These are phyloP conservation scores for Babylonia areolata DNA, from an alignment of 1,140 invertebrate species.

Conservation along the genomic window DNA sequence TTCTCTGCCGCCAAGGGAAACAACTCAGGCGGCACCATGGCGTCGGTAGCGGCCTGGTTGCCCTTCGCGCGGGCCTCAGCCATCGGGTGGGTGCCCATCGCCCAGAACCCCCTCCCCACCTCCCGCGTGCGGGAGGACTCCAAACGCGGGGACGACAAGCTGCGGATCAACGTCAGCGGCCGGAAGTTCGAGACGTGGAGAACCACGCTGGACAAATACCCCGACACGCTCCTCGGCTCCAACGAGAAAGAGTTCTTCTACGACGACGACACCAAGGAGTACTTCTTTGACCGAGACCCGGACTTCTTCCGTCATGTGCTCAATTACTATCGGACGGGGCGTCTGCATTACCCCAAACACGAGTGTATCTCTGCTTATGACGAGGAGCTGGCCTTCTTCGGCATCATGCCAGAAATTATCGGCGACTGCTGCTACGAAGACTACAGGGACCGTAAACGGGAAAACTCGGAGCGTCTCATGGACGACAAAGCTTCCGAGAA, in stretches of 20 bases:
- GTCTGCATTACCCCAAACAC: conserved; percentile 99
- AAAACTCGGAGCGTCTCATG: conserved; percentile 97
- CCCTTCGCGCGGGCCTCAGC: conserved; percentile 99
- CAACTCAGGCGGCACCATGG: conserved; percentile 82
- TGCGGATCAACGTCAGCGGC: conserved; percentile 81
- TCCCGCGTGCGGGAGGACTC: conserved; percentile 77
- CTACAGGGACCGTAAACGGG: conserved; percentile 97
- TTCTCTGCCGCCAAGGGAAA: conserved; percentile 59
- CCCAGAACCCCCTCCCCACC: conserved; percentile 93
- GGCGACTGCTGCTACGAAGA: conserved; percentile 99
- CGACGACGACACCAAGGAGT: conserved; percentile 98
- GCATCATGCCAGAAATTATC: conserved; percentile 98
- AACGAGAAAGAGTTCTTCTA: conserved; percentile 99
- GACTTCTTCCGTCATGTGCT: conserved; percentile 99
- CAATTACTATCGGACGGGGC: conserved; percentile 99
- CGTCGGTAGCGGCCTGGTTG: conserved; percentile 99
- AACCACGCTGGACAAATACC: conserved; percentile 99
- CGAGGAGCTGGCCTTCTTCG: conserved; percentile 99
- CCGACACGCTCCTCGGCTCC: conserved; percentile 97
- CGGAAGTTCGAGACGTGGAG: conserved; percentile 99
- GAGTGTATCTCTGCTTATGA: conserved; percentile 99
- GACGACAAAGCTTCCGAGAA: conserved; percentile 88
- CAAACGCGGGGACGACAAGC: conserved; percentile 70
- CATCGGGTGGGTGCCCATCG: conserved; percentile 87
- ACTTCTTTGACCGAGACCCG: conserved; percentile 99